Base-by-base conservation (phyloP, 2,113 vertebrate genomes). In the Eudyptes chrysolophus region DNA sequence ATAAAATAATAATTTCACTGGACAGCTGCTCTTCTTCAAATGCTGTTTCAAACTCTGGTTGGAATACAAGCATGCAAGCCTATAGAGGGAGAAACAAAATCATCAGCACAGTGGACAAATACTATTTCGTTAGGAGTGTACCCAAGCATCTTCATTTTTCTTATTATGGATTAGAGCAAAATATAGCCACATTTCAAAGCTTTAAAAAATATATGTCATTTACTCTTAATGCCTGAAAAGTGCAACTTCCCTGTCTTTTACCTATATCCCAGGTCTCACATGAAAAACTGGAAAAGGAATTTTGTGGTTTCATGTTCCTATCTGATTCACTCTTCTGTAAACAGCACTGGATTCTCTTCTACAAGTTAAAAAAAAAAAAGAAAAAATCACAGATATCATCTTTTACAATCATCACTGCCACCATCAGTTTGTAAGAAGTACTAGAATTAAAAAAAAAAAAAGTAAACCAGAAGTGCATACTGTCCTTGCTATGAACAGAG, bases 1-100 rank as follows among this genome's bases (percentile, higher is more conserved):
- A 91, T 95, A 99, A 97, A 76, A 99, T 97, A 69, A 99, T 22
- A 21, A 98, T 96, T 97, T 99, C 98, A 22, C 72, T 92, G 10
- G 55, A 58, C 32, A 60, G 22, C 1, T 74, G 69, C 15, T 46
- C 30, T 8, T 75, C 93, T 36, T 80, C 40, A 49, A 88, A 38
- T 9, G 42, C 6, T 42, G 49, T n/a, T 30, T 97, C 87, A 75
- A 99, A 98, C 44, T 98, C 84, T 19, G 99, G 98, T 72, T 99
- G 99, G 97, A 99, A 99, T 51, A 99, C 98, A 84, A 99, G 95
- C 99, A 99, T 99, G 95, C 99, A 99, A 81, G 98, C 99, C 99
- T 99, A 64, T 8, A 94, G 87, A 69, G 54, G 89, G 26, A 92
- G 81, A 85, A 90, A 70, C 38, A 84, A 29, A 52, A 83, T 64